A percentile compares a stretch with the other conserved stretches of the same genome.
Conservation (phyloP, 2,797 vertebrate species). For the Tragopan temminckii region DNA sequence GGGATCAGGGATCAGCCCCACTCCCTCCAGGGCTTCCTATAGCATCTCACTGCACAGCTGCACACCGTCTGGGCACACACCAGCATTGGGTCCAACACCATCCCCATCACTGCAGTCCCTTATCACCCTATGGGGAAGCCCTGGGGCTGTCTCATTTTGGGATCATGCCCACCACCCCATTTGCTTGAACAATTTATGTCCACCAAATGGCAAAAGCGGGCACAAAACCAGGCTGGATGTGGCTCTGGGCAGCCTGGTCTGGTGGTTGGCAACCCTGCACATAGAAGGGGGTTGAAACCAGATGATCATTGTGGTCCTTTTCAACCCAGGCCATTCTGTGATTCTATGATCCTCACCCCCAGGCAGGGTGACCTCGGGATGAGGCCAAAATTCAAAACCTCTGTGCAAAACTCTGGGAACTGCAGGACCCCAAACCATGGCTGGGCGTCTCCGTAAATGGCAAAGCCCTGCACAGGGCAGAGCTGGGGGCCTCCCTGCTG, state of each 20-base stretch:
- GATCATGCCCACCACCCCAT: accelerated
- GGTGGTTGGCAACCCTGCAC: too few species aligned
- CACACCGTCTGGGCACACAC: too few species aligned
- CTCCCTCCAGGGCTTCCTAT: too few species aligned
- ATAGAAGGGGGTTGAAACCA: too few species aligned
- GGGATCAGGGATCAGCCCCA: background rate
- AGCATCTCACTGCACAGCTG: too few species aligned
- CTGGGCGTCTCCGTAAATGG: background rate
- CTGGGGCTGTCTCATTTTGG: background rate
- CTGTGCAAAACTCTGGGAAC: background rate
- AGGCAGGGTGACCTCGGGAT: background rate
- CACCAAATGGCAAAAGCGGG: accelerated
- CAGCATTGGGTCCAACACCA: background rate
- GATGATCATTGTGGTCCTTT: too few species aligned
- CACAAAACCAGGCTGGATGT: background rate
- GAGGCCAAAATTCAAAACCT: background rate
- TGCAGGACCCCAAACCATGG: background rate
- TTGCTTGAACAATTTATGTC: background rate
- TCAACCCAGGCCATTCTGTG: too few species aligned
- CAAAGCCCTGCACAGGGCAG: background rate
- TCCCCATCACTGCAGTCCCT: background rate
- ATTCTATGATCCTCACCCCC: background rate
- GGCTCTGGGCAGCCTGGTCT: too few species aligned
- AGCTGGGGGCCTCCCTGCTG: background rate
- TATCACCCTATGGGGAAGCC: background rate